Evolutionary conservation across 30 jellyfish, hydroid and myxozoan species (phyloP).

Genomic region (Hydractinia symbiolongicarpus): DNA sequence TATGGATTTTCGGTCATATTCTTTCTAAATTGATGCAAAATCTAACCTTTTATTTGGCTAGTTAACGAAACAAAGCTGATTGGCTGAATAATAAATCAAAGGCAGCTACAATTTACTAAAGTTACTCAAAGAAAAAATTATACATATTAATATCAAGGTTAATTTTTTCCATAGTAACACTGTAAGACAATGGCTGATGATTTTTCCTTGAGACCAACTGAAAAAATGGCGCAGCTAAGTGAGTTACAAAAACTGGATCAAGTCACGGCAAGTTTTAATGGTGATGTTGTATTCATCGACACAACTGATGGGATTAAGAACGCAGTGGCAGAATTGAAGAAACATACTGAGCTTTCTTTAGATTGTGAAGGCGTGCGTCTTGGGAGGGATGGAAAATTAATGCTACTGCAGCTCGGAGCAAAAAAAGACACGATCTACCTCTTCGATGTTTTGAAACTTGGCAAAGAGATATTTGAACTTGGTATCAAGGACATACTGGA

Average conservation of each 20-base stretch:
- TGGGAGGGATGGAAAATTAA: conserved; percentile 22
- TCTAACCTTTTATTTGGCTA: no score
- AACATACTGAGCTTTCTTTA: conserved; percentile 21
- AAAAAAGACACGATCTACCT: conserved; percentile 25
- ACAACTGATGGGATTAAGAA: background rate
- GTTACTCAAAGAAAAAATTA: no score
- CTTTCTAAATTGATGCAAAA: no score
- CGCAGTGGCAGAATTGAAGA: background rate
- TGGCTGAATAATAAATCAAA: no score
- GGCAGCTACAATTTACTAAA: no score
- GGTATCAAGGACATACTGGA: conserved; percentile 34
- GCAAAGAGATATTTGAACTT: background rate
- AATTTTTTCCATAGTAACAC: no score
- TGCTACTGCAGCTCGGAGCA: conserved; percentile 18
- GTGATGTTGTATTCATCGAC: background rate
- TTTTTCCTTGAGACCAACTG: no score
- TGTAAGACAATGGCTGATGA: no score
- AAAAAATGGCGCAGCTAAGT: no score
- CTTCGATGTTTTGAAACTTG: conserved; percentile 30
- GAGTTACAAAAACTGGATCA: background rate
- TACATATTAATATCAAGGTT: no score
- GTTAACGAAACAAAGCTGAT: no score
- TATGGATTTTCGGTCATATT: no score
- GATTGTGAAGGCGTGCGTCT: conserved; percentile 41
- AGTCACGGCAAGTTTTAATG: background rate